Conservation (phyloP, 2,797 vertebrate species). For the Momotus momota region DNA sequence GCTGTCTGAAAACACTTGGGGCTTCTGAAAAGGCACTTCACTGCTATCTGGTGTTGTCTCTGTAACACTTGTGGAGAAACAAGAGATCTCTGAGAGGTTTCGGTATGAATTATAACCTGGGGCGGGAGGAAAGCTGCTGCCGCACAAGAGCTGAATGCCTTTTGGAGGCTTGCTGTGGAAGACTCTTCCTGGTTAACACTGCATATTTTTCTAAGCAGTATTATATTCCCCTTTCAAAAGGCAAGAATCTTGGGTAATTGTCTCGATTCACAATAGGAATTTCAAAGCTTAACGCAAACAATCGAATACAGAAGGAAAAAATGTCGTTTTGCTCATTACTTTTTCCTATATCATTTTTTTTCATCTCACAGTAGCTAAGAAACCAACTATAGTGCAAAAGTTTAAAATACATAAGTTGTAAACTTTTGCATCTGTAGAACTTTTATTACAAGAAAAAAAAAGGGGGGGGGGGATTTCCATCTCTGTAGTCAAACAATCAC, state of each 20-base stretch:
- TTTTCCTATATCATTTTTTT: neutral
- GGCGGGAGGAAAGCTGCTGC: neutral
- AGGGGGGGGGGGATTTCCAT: neutral
- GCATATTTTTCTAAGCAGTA: neutral
- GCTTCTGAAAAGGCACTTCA: neutral
- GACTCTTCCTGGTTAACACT: neutral
- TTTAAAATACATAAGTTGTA: neutral
- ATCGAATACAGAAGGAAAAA: neutral
- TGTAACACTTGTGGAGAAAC: neutral
- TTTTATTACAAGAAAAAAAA: neutral
- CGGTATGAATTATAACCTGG: neutral
- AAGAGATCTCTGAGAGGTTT: neutral
- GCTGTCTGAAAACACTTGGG: neutral
- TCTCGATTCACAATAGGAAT: neutral
- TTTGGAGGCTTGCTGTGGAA: neutral
- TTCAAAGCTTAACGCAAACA: neutral
- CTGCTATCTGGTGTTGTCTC: neutral
- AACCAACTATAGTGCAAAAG: neutral
- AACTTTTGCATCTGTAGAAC: neutral
- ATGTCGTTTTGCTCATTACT: neutral
- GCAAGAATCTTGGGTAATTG: neutral
- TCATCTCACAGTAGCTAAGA: neutral
- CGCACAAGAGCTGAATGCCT: neutral
- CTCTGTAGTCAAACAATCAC: neutral
- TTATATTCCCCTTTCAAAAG: neutral